Conservation (phyloP, 2,888 invertebrate genomes). For the Netelia inedita region DNA sequence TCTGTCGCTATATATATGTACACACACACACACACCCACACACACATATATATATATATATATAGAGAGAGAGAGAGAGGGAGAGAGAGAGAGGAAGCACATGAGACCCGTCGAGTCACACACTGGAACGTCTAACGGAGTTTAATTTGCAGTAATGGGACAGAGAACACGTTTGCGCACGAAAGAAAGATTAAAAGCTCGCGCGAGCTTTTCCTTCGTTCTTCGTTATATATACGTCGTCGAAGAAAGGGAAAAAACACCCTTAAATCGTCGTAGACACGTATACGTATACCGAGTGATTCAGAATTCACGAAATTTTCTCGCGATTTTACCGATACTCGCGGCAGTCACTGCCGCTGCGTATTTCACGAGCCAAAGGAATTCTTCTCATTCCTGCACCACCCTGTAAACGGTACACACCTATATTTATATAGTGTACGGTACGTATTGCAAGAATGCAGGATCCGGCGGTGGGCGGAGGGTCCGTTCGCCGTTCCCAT, state of each 20-base stretch:
- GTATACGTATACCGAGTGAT: constrained; percentile 27
- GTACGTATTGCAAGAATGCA: constrained; percentile 68
- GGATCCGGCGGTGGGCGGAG: constrained; percentile 28
- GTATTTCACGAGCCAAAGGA: constrained; percentile 21
- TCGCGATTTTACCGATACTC: constrained; percentile 30
- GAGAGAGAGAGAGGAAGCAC: constrained; percentile 23
- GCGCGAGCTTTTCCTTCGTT: neutral
- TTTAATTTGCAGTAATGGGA: constrained; percentile 70
- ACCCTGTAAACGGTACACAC: constrained; percentile 14
- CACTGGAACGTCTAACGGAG: constrained; percentile 61
- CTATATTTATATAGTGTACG: neutral
- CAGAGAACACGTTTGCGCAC: constrained; percentile 41
- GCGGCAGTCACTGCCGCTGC: neutral
- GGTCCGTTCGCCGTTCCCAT: constrained; percentile 26
- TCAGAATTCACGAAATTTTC: constrained; percentile 46
- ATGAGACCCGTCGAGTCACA: constrained; percentile 56
- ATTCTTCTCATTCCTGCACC: constrained; percentile 30
- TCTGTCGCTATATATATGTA: constrained; percentile 2
- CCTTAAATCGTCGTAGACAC: constrained; percentile 2
- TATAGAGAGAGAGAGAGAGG: constrained; percentile 9
- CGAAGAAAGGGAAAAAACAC: neutral
- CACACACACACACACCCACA: too few species aligned
- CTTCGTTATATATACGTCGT: neutral
- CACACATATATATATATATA: neutral
- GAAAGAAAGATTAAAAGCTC: constrained; percentile 66